A percentile compares a stretch with the other conserved stretches of the same genome.
These are phyloP conservation scores for Stenodera caucasica DNA, from an alignment of 2,888 invertebrate genomes.

Conservation along the genomic window DNA sequence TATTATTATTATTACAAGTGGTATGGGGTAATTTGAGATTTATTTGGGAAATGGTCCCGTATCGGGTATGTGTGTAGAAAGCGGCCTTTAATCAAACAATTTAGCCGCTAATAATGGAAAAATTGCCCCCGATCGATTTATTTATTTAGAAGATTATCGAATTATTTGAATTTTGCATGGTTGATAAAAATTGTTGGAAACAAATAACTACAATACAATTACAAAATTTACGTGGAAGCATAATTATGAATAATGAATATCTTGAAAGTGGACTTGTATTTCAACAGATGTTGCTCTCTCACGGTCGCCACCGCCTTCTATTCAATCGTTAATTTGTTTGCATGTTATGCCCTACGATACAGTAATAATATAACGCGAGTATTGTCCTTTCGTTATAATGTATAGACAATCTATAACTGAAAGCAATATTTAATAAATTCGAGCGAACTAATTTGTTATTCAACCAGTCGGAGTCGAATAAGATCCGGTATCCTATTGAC, in stretches of 20 bases:
- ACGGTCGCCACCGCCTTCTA: conserved; percentile 26
- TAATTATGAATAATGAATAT: conserved; percentile 16
- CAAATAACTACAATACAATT: neutral
- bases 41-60: neutral
- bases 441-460: conserved; percentile 13
- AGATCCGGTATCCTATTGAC: too few relatives aligned
- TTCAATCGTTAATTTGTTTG: conserved; percentile 29
- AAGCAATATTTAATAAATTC: conserved; percentile 18
- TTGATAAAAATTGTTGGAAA: neutral
- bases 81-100: conserved; percentile 20
- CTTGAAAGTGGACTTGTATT: conserved; percentile 5
- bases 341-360: conserved; percentile 24
- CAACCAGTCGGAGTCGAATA: neutral
- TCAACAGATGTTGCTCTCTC: conserved; percentile 20
- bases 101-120: neutral
- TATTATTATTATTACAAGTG: neutral
- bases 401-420: conserved; percentile 10
- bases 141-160: too few relatives aligned
- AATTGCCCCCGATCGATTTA: neutral
- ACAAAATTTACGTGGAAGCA: conserved; percentile 12
- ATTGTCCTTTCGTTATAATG: conserved; percentile 19
- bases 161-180: conserved; percentile 4
- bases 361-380: conserved; percentile 24
- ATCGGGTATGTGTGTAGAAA: conserved; percentile 16
- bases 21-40: conserved; percentile 15